Percentiles rank a stretch among this genome's conserved stretches.
phyloP scores from a whole-genome alignment of 2,797 vertebrate species.

The Enteromius anoplus region DNA sequence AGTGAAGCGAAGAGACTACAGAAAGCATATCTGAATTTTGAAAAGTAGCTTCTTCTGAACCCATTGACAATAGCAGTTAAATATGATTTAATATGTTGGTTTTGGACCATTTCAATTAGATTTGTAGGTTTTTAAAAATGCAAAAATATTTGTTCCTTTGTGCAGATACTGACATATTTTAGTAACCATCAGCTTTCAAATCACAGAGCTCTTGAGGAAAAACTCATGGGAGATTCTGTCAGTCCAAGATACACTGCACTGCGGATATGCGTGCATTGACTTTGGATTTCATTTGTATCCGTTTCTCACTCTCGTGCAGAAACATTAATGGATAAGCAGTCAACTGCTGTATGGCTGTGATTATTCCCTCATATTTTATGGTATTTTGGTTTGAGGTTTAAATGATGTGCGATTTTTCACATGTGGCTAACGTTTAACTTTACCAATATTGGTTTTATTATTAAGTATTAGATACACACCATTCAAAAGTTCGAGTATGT shows the following conservation, averaged over 20 bases:
- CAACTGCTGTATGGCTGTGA: conserved; percentile 30
- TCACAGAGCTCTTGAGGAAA: conserved; percentile 2
- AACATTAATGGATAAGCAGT: conserved; percentile 32
- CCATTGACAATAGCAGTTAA: conserved; percentile 19
- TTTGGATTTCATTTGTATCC: conserved; percentile 32
- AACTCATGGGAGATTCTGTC: conserved; percentile 7
- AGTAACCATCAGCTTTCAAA: conserved; percentile 14
- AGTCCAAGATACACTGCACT: conserved; percentile 22
- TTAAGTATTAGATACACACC: background rate
- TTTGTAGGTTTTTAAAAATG: background rate
- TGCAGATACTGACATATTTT: background rate
- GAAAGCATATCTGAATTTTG: conserved; percentile 4
- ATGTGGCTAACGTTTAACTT: conserved; percentile 53
- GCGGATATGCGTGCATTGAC: conserved; percentile 10
- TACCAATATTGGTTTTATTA: background rate
- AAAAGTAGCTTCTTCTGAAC: background rate
- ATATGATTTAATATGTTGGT: background rate
- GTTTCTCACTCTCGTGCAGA: conserved; percentile 23
- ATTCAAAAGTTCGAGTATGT: background rate
- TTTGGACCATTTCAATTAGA: background rate
- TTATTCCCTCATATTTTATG: conserved; percentile 27
- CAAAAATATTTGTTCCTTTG: background rate
- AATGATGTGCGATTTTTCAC: conserved; percentile 35
- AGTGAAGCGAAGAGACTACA: no score
- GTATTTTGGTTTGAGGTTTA: conserved; percentile 8